These are phyloP conservation scores for Uloborus plumipes DNA, from an alignment of 2,888 invertebrate genomes.

Conservation along the genomic window DNA sequence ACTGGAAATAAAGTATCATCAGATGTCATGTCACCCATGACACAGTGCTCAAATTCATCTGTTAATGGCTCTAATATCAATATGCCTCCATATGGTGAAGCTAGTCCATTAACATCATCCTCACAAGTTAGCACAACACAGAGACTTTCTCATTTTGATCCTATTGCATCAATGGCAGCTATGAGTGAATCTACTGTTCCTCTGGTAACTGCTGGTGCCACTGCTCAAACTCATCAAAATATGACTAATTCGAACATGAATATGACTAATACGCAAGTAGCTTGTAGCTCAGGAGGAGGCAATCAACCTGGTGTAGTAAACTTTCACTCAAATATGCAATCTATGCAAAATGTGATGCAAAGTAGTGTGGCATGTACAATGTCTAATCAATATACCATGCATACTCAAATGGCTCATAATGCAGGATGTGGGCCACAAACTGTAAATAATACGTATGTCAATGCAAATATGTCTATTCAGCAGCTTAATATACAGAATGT, in stretches of 20 bases:
- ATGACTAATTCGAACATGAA: conserved; percentile 67
- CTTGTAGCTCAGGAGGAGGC: conserved; percentile 53
- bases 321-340: conserved; percentile 70
- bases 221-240: conserved; percentile 63
- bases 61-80: conserved; percentile 45
- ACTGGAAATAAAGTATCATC: conserved; percentile 54
- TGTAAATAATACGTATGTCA: conserved; percentile 74
- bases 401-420: conserved; percentile 66
- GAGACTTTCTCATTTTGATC: conserved; percentile 82
- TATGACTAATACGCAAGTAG: conserved; percentile 66
- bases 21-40: conserved; percentile 53
- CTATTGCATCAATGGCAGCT: conserved; percentile 92
- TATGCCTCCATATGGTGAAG: conserved; percentile 47
- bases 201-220: conserved; percentile 77
- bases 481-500: conserved; percentile 74
- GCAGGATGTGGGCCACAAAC: conserved; percentile 70
- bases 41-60: conserved; percentile 53
- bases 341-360: conserved; percentile 68
- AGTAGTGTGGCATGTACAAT: conserved; percentile 52
- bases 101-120: conserved; percentile 48
- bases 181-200: conserved; percentile 87
- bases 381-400: conserved; percentile 66
- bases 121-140: conserved; percentile 60
- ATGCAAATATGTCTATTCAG: conserved; percentile 74
- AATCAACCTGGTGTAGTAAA: conserved; percentile 71